A percentile compares a stretch with the other conserved stretches of the same genome.
phyloP scores from a whole-genome alignment of 1,140 invertebrate species.

The Drosophila guanche region DNA sequence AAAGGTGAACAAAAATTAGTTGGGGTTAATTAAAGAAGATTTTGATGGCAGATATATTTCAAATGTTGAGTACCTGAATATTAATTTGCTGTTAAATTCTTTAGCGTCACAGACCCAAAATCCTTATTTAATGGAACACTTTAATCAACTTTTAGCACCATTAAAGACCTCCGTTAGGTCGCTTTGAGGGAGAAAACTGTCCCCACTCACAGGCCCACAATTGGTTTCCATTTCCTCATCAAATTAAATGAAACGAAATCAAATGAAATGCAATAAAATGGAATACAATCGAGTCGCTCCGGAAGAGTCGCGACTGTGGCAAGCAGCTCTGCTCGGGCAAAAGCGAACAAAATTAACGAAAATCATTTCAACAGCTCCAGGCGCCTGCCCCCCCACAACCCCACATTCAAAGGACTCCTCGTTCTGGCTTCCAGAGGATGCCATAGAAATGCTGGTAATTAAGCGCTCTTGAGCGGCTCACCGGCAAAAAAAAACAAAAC shows the following conservation, averaged over 20 bases:
- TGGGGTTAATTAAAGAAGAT: too few relatives aligned
- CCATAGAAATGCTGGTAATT: conserved; percentile 73
- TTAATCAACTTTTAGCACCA: background rate
- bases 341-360: conserved; percentile 52
- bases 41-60: too few relatives aligned
- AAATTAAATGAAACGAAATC: conserved; percentile 59
- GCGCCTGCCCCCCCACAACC: conserved; percentile 15
- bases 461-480: conserved; percentile 58
- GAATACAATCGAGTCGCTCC: conserved; percentile 32
- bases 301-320: conserved; percentile 26
- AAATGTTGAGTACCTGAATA: too few relatives aligned
- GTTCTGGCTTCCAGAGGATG: conserved; percentile 18
- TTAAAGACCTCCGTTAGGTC: conserved; percentile 15
- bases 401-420: conserved; percentile 5
- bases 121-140: background rate
- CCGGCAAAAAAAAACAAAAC: conserved; percentile 37
- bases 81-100: background rate
- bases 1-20: too few relatives aligned
- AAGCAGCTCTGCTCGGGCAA: background rate
- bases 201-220: conserved; percentile 8
- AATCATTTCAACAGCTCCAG: conserved; percentile 61
- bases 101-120: background rate
- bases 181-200: conserved; percentile 1
- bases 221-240: conserved; percentile 36
- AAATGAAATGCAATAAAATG: conserved; percentile 42